Percentiles rank a stretch among this genome's conserved stretches.
Evolutionary conservation across 2,888 invertebrate species (phyloP).

Genomic region (Lampropteryx suffumata): DNA sequence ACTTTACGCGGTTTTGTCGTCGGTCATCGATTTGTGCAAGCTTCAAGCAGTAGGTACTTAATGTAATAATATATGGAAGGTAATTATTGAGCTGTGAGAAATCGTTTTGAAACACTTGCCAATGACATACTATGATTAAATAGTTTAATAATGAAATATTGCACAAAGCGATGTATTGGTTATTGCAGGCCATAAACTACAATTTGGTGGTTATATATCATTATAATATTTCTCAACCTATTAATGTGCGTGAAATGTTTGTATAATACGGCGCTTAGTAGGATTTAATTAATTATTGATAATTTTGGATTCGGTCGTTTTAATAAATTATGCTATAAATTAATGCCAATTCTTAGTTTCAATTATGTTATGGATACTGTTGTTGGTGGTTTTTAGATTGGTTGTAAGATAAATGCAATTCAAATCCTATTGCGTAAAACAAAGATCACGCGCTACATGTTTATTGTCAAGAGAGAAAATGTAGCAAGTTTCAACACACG

Average conservation of each 20-base stretch:
- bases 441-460: constrained; percentile 57
- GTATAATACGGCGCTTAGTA: constrained; percentile 7
- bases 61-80: constrained; percentile 9
- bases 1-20: too few relatives aligned
- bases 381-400: not conserved
- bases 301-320: constrained; percentile 2
- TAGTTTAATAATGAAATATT: not conserved
- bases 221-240: constrained; percentile 2
- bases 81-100: constrained; percentile 10
- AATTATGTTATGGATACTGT: not conserved
- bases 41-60: constrained; percentile 2
- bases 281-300: constrained; percentile 11
- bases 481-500: constrained; percentile 54
- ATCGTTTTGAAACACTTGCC: constrained; percentile 21
- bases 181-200: constrained; percentile 9
- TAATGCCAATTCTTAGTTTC: not conserved
- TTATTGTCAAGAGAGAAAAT: constrained; percentile 69
- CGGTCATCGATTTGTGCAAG: constrained; percentile 12
- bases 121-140: constrained; percentile 16
- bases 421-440: constrained; percentile 53
- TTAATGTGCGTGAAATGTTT: constrained; percentile 11
- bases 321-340: constrained; percentile 4
- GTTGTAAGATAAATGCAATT: constrained; percentile 4
- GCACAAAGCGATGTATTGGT: constrained; percentile 1
- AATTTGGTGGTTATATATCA: constrained; percentile 8